A percentile compares a stretch with the other conserved stretches of the same genome.
Evolutionary conservation across 2,888 invertebrate species (phyloP).

Genomic region (Eupithecia subumbrata): DNA sequence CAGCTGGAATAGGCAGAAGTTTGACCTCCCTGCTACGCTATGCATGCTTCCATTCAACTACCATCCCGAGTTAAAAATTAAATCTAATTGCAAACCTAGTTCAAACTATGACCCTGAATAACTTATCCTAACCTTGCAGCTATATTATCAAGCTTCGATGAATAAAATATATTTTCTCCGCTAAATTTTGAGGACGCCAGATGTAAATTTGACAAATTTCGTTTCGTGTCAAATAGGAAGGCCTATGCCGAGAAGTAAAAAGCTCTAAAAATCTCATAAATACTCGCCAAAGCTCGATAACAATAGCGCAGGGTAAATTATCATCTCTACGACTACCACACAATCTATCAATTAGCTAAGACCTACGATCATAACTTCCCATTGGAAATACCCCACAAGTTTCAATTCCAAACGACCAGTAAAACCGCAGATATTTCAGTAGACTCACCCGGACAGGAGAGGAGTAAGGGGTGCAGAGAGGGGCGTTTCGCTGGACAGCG

Average conservation of each 20-base stretch:
- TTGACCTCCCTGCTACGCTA: not conserved
- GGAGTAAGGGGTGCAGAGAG: conserved; percentile 73
- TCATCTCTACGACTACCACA: not conserved
- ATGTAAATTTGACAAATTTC: not conserved
- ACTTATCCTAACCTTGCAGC: conserved; percentile 1
- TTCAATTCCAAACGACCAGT: not conserved
- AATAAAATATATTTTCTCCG: not conserved
- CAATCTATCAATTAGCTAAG: not conserved
- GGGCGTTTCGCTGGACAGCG: conserved; percentile 79
- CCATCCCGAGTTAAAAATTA: conserved; percentile 3
- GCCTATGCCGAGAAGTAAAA: not conserved
- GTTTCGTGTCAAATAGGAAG: no score
- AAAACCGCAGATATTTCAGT: not conserved
- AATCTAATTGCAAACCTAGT: not conserved
- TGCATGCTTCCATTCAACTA: conserved; percentile 16
- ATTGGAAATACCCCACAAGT: not conserved
- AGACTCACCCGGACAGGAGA: conserved; percentile 72
- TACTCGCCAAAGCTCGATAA: not conserved
- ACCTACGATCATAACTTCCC: not conserved
- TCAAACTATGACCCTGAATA: not conserved
- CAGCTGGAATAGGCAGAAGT: not conserved
- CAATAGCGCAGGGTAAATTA: not conserved
- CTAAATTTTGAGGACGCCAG: not conserved
- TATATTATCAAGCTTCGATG: not conserved
- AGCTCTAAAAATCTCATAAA: not conserved